Percentiles rank a stretch among this genome's conserved stretches.
Evolutionary conservation across 2,797 vertebrate genomes (phyloP).

Genomic region (Lophius americanus): DNA sequence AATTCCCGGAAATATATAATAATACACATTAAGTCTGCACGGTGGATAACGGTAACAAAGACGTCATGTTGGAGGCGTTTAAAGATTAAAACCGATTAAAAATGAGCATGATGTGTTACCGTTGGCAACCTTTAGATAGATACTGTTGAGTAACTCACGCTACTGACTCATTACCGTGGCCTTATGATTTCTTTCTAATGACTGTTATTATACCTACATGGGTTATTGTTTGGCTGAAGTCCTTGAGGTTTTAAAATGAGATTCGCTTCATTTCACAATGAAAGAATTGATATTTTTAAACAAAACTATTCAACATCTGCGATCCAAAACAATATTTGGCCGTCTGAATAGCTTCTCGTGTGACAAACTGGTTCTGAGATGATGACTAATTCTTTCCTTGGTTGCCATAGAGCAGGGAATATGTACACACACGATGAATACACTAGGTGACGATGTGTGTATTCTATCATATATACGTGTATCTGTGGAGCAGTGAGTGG

Average conservation of each 20-base stretch:
- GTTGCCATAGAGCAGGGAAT: conserved; percentile 65
- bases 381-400: conserved; percentile 28
- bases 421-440: conserved; percentile 22
- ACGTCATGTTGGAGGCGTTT: no score
- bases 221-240: background rate
- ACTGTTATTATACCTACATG: no score
- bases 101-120: background rate
- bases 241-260: conserved; percentile 13
- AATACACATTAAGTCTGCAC: no score
- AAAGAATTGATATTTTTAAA: conserved; percentile 24
- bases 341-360: conserved; percentile 30
- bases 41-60: no score
- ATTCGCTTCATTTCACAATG: conserved; percentile 6
- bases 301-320: conserved; percentile 23
- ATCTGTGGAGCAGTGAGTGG: background rate
- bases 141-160: fast-evolving
- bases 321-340: conserved; percentile 24
- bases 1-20: no score
- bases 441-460: conserved; percentile 4
- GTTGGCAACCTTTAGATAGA: background rate
- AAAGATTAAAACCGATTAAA: no score
- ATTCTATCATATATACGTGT: background rate
- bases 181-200: no score
- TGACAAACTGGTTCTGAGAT: conserved; percentile 48
- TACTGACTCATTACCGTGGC: no score